Percentiles rank a stretch among this genome's conserved stretches.
Evolutionary conservation across 2,113 vertebrate genomes (phyloP).

Genomic region (Neotoma lepida): DNA sequence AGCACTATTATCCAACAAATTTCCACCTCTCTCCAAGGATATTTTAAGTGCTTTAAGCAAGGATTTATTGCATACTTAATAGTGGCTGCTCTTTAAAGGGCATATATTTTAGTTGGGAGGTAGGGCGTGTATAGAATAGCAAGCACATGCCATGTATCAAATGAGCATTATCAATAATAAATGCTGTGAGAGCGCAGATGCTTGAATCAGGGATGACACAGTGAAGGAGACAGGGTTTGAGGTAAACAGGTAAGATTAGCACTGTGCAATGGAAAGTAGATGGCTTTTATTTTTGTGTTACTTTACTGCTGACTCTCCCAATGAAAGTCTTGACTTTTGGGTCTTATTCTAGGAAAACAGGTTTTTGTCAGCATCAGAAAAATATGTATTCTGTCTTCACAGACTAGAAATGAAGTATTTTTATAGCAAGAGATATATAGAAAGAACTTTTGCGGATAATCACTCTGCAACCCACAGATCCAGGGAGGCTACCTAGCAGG

Average conservation of each 20-base stretch:
- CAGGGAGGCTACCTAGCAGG: too few species aligned
- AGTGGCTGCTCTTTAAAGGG: background rate
- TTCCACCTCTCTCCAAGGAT: background rate
- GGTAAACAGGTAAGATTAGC: background rate
- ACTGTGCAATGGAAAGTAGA: background rate
- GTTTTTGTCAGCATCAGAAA: background rate
- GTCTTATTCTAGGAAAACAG: constrained; percentile 12
- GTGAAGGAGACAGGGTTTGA: background rate
- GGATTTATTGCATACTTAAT: background rate
- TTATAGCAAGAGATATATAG: background rate
- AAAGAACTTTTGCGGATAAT: background rate
- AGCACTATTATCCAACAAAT: background rate
- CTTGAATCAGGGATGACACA: background rate
- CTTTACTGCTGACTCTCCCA: background rate
- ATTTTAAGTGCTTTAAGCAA: constrained; percentile 14
- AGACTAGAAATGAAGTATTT: constrained; percentile 8
- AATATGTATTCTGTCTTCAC: background rate
- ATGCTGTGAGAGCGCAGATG: background rate
- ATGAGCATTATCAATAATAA: background rate
- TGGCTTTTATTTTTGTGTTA: constrained; percentile 1
- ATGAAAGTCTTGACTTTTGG: constrained; percentile 7
- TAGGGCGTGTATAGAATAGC: background rate
- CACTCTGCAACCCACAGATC: too few species aligned
- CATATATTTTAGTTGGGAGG: background rate
- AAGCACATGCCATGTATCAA: background rate